Conservation (phyloP, 2,113 vertebrate species). For the Hemiprocne comata region DNA sequence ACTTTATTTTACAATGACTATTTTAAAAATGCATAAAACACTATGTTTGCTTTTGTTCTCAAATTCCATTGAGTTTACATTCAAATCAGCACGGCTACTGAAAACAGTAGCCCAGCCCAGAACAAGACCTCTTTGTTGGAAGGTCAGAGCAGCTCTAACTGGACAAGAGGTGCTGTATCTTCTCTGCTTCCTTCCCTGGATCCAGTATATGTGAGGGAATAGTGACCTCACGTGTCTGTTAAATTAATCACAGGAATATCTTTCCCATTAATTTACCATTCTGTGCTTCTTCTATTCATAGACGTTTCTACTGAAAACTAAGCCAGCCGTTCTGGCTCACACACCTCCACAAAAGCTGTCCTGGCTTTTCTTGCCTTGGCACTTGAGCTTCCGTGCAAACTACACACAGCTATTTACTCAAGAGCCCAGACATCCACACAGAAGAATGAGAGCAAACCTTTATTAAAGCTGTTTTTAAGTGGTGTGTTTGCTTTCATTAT, state of each 20-base stretch:
- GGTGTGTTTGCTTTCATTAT: not conserved
- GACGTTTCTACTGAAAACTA: not conserved
- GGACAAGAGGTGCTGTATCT: not conserved
- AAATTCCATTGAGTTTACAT: not conserved
- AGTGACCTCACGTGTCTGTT: slow-evolving; percentile 62
- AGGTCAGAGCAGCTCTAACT: not conserved
- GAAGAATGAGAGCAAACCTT: not conserved
- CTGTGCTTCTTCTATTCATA: not conserved
- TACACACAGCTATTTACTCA: not conserved
- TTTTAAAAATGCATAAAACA: not conserved
- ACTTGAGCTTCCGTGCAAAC: not conserved
- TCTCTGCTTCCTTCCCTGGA: not conserved
- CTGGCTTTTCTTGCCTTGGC: not conserved
- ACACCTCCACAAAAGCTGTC: not conserved
- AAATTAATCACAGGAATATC: not conserved
- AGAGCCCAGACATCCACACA: not conserved
- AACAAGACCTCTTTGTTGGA: not conserved
- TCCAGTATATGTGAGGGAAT: not conserved
- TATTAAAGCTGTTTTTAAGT: not conserved
- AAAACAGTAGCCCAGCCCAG: not conserved
- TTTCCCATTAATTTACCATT: not conserved
- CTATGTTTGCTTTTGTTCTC: not conserved
- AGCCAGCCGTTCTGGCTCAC: not conserved
- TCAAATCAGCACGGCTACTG: not conserved
- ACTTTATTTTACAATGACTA: not conserved